These are phyloP conservation scores for Dryas iulia DNA, from an alignment of 1,140 invertebrate species.

Conservation along the genomic window DNA sequence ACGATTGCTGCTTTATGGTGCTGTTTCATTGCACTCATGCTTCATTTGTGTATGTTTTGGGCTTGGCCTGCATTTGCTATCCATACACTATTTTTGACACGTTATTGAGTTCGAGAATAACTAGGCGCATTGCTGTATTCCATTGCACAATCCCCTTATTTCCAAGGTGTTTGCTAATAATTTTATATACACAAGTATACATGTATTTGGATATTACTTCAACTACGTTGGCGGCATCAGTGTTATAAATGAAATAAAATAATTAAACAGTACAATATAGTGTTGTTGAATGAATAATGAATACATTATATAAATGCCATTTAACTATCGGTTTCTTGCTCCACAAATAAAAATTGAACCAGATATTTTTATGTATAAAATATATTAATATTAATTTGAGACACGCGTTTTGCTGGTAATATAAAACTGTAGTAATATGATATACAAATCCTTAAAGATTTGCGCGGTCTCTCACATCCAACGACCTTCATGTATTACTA, in stretches of 20 bases:
- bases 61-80: slow-evolving; percentile 41
- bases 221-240: too few species aligned
- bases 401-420: slow-evolving; percentile 10
- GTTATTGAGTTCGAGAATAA: slow-evolving; percentile 46
- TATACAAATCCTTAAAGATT: slow-evolving; percentile 24
- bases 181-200: too few species aligned
- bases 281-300: too few species aligned
- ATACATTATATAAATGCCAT: too few species aligned
- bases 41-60: slow-evolving; percentile 49
- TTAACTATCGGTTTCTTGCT: too few species aligned
- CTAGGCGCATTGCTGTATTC: slow-evolving; percentile 13
- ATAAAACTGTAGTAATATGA: slow-evolving; percentile 24
- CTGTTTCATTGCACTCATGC: slow-evolving; percentile 50
- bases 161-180: too few species aligned
- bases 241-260: too few species aligned
- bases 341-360: too few species aligned
- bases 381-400: not conserved
- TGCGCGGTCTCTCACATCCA: slow-evolving; percentile 13
- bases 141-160: not conserved
- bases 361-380: not conserved
- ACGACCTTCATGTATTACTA: slow-evolving; percentile 27
- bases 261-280: too few species aligned
- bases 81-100: slow-evolving; percentile 47
- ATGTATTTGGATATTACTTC: too few species aligned
- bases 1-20: slow-evolving; percentile 49